Conservation (phyloP, 2,113 vertebrate species). For the Podarcis muralis region DNA sequence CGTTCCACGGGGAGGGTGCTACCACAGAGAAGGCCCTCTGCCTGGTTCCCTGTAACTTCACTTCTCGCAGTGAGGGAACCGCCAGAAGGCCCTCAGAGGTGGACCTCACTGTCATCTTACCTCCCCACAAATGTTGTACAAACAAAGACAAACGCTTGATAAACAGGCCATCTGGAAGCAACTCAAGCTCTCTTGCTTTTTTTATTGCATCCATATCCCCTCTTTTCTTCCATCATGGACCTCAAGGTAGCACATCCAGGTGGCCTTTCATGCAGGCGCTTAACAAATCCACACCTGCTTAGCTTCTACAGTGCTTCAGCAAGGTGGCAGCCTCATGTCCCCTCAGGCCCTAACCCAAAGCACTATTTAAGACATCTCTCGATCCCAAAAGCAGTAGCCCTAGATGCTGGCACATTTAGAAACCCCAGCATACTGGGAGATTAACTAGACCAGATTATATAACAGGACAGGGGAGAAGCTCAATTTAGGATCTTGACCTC, state of each 20-base stretch:
- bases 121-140: too few relatives aligned
- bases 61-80: too few relatives aligned
- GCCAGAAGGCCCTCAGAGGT: too few relatives aligned
- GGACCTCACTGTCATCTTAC: too few relatives aligned
- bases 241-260: neutral
- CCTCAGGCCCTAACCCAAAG: neutral
- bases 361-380: constrained; percentile 36
- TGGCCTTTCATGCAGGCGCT: neutral
- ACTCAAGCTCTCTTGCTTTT: neutral
- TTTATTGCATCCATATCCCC: neutral
- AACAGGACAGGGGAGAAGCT: constrained; percentile 41
- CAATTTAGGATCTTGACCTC: constrained; percentile 69
- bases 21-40: too few relatives aligned
- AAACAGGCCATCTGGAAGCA: neutral
- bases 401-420: constrained; percentile 29
- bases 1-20: too few relatives aligned
- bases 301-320: neutral
- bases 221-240: neutral
- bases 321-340: neutral
- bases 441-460: constrained; percentile 54
- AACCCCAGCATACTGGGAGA: neutral
- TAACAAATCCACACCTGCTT: neutral
- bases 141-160: too few relatives aligned
- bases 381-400: neutral
- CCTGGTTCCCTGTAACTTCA: too few relatives aligned